Percentiles rank a stretch among this genome's conserved stretches.
Conservation (phyloP, 2,113 vertebrate genomes). For the Procavia capensis region DNA sequence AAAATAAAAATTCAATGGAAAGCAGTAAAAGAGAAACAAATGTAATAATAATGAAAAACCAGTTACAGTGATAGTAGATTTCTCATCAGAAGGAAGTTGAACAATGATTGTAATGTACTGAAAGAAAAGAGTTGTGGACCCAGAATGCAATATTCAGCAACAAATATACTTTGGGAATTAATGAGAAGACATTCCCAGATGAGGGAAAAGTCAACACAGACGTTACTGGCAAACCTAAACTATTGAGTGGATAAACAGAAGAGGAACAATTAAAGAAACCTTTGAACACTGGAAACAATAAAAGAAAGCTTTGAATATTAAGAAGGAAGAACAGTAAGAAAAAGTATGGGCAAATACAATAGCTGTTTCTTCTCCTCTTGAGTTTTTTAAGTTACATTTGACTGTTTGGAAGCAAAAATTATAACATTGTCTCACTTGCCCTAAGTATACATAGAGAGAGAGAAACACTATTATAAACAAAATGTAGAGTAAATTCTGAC, state of each 20-base stretch:
- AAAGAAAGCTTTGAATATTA: background rate
- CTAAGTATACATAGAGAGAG: background rate
- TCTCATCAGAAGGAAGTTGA: background rate
- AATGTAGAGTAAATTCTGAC: background rate
- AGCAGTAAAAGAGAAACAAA: background rate
- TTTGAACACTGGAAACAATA: background rate
- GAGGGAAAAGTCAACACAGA: background rate
- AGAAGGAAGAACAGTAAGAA: background rate
- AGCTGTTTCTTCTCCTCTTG: background rate
- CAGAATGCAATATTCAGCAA: background rate
- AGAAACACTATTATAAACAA: background rate
- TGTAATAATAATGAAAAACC: background rate
- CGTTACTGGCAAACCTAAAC: background rate
- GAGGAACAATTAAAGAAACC: no score
- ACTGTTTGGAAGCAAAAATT: background rate
- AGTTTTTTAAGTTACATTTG: background rate
- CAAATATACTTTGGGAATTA: background rate
- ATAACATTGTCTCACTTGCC: background rate
- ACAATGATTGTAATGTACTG: background rate
- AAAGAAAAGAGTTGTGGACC: background rate
- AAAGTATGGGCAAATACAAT: background rate
- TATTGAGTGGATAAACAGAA: background rate
- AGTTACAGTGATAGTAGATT: background rate
- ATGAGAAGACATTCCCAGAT: background rate
- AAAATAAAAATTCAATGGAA: background rate